Evolutionary conservation across 2,797 vertebrate species (phyloP), one percentile per base, ranked within the genome.

Genomic region (Cirrhinus mrigala): DNA sequence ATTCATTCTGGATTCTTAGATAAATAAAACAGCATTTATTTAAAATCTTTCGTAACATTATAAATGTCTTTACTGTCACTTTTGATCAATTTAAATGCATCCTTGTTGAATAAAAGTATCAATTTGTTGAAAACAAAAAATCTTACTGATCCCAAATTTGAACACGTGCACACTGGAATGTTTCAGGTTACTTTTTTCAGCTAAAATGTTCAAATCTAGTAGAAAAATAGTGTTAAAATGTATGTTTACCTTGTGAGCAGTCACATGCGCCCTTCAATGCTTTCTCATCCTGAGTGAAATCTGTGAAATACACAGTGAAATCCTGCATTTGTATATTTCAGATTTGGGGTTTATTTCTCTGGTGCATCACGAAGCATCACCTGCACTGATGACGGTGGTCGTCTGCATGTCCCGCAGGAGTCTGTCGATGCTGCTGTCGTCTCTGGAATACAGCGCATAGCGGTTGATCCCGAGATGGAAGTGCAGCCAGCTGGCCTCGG

Each of bases 231-330:
- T 56, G 27, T 14, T 24, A 27, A 85, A 44, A 75, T 54, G 33
- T n/a, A 66, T 70, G 73, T 90, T 90, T 94, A 99, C 98, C 95
- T 95, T 98, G 96, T 73, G 93, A 94, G 89, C 98, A 99, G 91
- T 99, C 98, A 24, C 98, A 99, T 0, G 93, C 94, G 78, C 98
- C 98, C 89, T 98, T 96, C 76, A 99, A 93, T 0, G 96, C 97
- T 87, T 99, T 99, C 92, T 98, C 97, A 0, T 99, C 98, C 89
- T 97, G 96, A 87, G 97, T 99, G 94, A 98, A 98, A 94, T 99
- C 98, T 99, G 95, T 29, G 89, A 89, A 86, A 44, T 9, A 85
- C 76, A 90, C 4, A 66, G 48, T 11, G 16, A 68, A 81, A 27
- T 8, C 33, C 16, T n/a, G 3, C 22, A 58, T 40, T 6, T 40